These are phyloP conservation scores for Leptodactylus fuscus DNA, from an alignment of 2,113 vertebrate genomes.

Conservation along the genomic window DNA sequence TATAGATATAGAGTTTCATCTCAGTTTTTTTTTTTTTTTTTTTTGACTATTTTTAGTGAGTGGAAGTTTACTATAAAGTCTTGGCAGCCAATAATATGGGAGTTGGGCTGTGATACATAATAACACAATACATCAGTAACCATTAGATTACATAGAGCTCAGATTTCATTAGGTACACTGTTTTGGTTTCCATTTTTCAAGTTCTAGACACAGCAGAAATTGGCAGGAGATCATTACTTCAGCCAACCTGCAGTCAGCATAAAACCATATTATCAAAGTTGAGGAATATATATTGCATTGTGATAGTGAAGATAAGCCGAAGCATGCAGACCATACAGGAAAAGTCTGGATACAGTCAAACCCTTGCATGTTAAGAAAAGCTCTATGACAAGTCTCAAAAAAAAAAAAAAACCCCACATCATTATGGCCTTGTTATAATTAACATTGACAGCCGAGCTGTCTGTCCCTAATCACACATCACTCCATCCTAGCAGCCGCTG, in stretches of 20 bases:
- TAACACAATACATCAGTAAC: constrained; percentile 70
- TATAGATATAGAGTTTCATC: neutral
- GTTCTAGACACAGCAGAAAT: constrained; percentile 64
- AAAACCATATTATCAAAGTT: constrained; percentile 66
- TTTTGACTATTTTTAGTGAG: neutral
- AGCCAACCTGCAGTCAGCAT: constrained; percentile 63
- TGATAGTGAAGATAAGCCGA: constrained; percentile 21
- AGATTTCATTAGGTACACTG: constrained; percentile 68
- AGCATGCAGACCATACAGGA: neutral
- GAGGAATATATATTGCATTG: constrained; percentile 36
- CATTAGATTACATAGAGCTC: constrained; percentile 66
- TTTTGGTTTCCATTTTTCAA: constrained; percentile 71
- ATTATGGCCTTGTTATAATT: constrained; percentile 18
- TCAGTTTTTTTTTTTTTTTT: neutral
- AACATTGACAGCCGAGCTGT: constrained; percentile 28
- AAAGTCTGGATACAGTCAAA: constrained; percentile 15
- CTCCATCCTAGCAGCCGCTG: constrained; percentile 2
- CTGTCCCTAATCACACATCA: constrained; percentile 44
- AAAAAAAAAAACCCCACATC: constrained; percentile 31
- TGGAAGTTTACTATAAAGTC: neutral
- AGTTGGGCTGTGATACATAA: constrained; percentile 56
- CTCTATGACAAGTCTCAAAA: constrained; percentile 65
- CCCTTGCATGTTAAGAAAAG: constrained; percentile 54
- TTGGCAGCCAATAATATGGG: constrained; percentile 51
- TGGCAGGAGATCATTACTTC: constrained; percentile 64